phyloP scores from a whole-genome alignment of 2,888 invertebrate species.

The Deilephila porcellus region DNA sequence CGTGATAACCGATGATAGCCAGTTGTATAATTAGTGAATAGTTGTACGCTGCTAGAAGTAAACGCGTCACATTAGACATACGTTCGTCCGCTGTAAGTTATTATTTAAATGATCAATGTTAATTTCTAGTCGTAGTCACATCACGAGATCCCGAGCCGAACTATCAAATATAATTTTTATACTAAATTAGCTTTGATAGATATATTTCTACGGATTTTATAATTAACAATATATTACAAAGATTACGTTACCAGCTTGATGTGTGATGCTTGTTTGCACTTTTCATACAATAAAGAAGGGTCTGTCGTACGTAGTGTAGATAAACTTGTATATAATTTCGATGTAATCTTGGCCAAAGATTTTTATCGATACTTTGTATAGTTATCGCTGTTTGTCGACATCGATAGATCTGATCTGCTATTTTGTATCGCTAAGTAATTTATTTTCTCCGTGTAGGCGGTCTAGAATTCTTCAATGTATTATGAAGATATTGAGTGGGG shows the following conservation, averaged over 20 bases:
- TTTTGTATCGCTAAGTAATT: conserved; percentile 15
- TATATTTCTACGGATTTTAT: conserved; percentile 51
- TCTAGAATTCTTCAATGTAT: conserved; percentile 6
- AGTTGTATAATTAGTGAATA: conserved; percentile 24
- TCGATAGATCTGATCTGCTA: conserved; percentile 12
- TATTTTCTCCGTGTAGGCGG: conserved; percentile 13
- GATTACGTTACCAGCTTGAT: conserved; percentile 58
- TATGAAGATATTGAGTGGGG: not conserved
- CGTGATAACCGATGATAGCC: conserved; percentile 32
- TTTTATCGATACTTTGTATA: conserved; percentile 27
- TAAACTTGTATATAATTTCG: conserved; percentile 20
- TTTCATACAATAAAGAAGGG: conserved; percentile 44
- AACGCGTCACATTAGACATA: conserved; percentile 23
- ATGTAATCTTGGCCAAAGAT: conserved; percentile 26
- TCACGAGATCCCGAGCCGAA: conserved; percentile 46
- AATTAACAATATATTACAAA: conserved; percentile 47
- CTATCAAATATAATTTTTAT: conserved; percentile 46
- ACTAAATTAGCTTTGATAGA: conserved; percentile 52
- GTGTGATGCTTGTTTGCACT: conserved; percentile 40
- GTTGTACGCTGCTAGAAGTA: conserved; percentile 10
- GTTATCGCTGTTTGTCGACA: conserved; percentile 9
- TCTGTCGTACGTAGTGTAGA: conserved; percentile 20
- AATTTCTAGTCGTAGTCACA: conserved; percentile 38
- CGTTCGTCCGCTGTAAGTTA: conserved; percentile 17
- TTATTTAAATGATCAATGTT: conserved; percentile 9